Evolutionary conservation across 2,888 invertebrate genomes (phyloP).

Genomic region (Gymnoscelis rufifasciata): DNA sequence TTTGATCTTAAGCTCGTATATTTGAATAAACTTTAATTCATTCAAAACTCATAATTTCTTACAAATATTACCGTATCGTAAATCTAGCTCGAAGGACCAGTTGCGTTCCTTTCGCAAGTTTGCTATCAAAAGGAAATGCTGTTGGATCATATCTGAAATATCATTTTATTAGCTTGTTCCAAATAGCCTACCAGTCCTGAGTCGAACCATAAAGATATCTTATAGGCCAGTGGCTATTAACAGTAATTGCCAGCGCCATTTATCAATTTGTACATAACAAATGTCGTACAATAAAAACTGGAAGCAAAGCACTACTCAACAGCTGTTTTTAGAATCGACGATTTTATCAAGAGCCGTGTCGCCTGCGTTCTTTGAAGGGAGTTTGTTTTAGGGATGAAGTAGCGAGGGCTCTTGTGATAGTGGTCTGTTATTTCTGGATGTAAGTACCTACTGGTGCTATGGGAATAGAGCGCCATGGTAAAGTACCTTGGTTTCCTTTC

Average conservation of each 20-base stretch:
- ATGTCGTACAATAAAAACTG: slow-evolving; percentile 40
- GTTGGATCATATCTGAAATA: slow-evolving; percentile 7
- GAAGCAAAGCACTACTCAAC: slow-evolving; percentile 58
- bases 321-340: slow-evolving; percentile 68
- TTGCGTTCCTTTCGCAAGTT: slow-evolving; percentile 17
- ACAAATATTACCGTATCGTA: too few species aligned
- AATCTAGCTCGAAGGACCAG: slow-evolving; percentile 32
- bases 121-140: slow-evolving; percentile 23
- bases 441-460: slow-evolving; percentile 56
- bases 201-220: slow-evolving; percentile 1
- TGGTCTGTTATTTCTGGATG: slow-evolving; percentile 63
- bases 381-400: slow-evolving; percentile 13
- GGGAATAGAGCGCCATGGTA: slow-evolving; percentile 63
- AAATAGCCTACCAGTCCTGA: not conserved
- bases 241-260: slow-evolving; percentile 19
- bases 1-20: too few species aligned
- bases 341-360: slow-evolving; percentile 40
- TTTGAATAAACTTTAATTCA: too few species aligned
- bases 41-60: too few species aligned
- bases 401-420: slow-evolving; percentile 26
- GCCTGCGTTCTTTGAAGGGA: slow-evolving; percentile 16
- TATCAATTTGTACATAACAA: slow-evolving; percentile 31
- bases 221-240: not conserved
- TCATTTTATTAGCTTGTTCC: slow-evolving; percentile 13
- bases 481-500: slow-evolving; percentile 58